These are phyloP conservation scores for Coecobrya sp. DNA, from an alignment of 2,888 invertebrate species.

Conservation along the genomic window DNA sequence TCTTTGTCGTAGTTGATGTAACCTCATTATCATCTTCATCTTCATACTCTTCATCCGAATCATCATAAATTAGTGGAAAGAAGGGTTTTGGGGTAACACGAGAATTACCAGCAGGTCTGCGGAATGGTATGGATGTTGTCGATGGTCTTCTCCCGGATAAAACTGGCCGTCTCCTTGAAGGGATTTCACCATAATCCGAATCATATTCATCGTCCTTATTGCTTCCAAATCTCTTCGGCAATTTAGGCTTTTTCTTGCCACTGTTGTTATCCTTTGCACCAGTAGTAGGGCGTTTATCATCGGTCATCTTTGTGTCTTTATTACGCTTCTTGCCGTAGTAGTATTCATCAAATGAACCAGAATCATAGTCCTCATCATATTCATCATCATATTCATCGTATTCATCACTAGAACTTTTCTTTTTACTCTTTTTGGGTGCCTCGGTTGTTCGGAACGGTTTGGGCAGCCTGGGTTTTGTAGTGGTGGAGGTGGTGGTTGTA, in stretches of 20 bases:
- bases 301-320: no score
- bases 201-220: constrained; percentile 47
- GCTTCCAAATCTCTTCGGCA: constrained; percentile 45
- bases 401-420: constrained; percentile 34
- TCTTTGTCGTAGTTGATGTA: constrained; percentile 50
- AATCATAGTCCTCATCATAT: constrained; percentile 43
- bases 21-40: constrained; percentile 59
- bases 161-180: constrained; percentile 24
- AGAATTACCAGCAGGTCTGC: constrained; percentile 37
- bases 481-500: background rate
- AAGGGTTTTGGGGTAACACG: constrained; percentile 71
- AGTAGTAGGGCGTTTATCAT: background rate
- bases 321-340: constrained; percentile 36
- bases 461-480: constrained; percentile 57
- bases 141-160: background rate
- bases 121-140: constrained; percentile 35
- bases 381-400: constrained; percentile 49
- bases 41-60: constrained; percentile 64
- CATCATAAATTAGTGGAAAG: constrained; percentile 67
- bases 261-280: background rate
- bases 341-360: constrained; percentile 10
- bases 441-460: constrained; percentile 72
- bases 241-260: constrained; percentile 27
- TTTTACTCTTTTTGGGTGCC: background rate
- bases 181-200: constrained; percentile 30